Evolutionary conservation across 30 jellyfish, hydroid and myxozoan genomes (phyloP), one percentile per base, ranked within the genome.

Genomic region (Rhopilema esculentum): DNA sequence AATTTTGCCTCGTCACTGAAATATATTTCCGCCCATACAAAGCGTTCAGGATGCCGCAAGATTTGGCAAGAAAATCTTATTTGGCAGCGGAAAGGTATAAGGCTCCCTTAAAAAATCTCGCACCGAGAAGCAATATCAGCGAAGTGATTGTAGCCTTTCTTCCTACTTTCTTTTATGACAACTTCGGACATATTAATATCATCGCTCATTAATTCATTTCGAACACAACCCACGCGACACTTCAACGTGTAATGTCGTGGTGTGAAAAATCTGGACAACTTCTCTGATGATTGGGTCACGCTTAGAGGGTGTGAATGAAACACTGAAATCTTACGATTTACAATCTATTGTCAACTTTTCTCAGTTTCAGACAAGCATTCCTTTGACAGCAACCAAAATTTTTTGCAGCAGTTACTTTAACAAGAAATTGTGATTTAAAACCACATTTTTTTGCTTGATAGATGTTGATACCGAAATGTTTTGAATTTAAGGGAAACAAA

Each of bases 41-140:
- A 31, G 84, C 33, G 84, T 49, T 21, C 33, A 73, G 84, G 84
- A 73, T 31, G 50, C 27, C 2, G 23, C 28, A 20, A 26, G 63
- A 29, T 63, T n/a, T 63, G 72, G 57, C 57, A 40, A 2, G 12
- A 12, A 2, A 40, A 40, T 12, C 12, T 40, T 40, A 40, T 40
- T 40, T 40, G 57, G 57, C 57, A 40, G 57, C 57, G 9, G 57
- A 40, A 40, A 40, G 57, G 57, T 2, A 40, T 2, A 2, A 40
- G 12, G 57, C 6, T 40, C 57, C 12, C 12, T 40, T 40, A 2
- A 40, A 40, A 40, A 12, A 40, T 2, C 6, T 6, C 12, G 6
- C 57, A 40, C n/a, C 9, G 57, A 40, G 57, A 40, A 40, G 57
- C 57, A 40, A 40, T 40, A 40, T 40, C 57, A 12, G 12, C 12